These are phyloP conservation scores for Oithona nana DNA, from an alignment of 2,888 invertebrate genomes.

Conservation along the genomic window DNA sequence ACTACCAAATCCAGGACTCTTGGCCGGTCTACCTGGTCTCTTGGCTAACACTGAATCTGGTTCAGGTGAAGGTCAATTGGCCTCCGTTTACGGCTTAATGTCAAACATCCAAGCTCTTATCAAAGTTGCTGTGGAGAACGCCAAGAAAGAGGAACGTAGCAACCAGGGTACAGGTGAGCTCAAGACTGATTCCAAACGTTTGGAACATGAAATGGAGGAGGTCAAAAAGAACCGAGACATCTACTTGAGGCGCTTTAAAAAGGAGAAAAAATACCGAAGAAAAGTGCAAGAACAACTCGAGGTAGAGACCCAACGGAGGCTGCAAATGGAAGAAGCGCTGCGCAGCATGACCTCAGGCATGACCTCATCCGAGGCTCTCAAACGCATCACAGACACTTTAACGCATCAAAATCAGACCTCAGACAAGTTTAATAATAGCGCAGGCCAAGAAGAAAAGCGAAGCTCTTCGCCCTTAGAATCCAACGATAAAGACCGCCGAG, in stretches of 20 bases:
- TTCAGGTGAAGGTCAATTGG: background rate
- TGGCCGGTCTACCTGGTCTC: background rate
- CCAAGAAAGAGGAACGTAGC: conserved; percentile 10
- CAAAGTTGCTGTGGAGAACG: conserved; percentile 14
- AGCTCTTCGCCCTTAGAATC: background rate
- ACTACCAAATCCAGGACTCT: background rate
- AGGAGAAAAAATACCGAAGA: conserved; percentile 60
- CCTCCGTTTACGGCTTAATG: conserved; percentile 12
- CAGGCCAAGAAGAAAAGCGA: background rate
- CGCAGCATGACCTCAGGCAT: too few species aligned
- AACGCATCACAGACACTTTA: conserved; percentile 10
- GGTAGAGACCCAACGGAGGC: conserved; percentile 52
- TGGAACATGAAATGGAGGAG: background rate
- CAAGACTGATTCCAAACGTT: conserved; percentile 1
- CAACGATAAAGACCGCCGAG: background rate
- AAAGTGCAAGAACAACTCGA: conserved; percentile 68
- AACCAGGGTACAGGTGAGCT: background rate
- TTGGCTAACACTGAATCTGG: background rate
- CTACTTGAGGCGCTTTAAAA: conserved; percentile 72
- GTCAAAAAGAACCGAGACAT: conserved; percentile 24
- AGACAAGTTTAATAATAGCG: background rate
- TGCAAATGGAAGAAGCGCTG: conserved; percentile 46
- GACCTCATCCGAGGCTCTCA: conserved; percentile 51
- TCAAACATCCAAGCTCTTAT: conserved; percentile 13
- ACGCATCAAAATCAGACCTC: background rate